These are phyloP conservation scores for Malurus elegans DNA, from an alignment of 2,113 vertebrate species.

Conservation along the genomic window DNA sequence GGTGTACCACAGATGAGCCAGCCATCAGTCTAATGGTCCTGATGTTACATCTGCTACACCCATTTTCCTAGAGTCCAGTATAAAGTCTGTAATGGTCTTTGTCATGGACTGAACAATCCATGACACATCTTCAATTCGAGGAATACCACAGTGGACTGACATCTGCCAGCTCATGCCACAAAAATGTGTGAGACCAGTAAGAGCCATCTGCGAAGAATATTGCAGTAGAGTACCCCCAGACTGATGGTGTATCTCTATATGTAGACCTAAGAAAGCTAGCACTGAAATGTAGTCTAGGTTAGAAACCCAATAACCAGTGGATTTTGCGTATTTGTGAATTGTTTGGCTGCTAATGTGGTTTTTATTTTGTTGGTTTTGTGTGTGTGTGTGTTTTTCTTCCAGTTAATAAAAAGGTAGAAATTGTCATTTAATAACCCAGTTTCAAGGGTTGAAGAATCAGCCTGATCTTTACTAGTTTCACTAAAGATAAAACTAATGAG, in stretches of 20 bases:
- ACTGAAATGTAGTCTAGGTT: not conserved
- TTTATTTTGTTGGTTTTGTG: not conserved
- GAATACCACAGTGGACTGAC: not conserved
- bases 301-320: not conserved
- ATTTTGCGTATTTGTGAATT: not conserved
- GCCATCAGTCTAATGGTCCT: not conserved
- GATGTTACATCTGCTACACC: not conserved
- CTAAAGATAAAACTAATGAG: not conserved
- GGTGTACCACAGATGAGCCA: not conserved
- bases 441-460: not conserved
- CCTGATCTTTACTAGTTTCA: not conserved
- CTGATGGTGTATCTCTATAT: not conserved
- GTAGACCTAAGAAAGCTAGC: not conserved
- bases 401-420: not conserved
- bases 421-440: not conserved
- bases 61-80: not conserved
- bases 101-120: not conserved
- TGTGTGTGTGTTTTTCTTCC: not conserved
- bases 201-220: not conserved
- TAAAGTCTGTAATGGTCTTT: not conserved
- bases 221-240: not conserved
- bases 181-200: not conserved
- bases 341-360: not conserved
- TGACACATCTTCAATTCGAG: not conserved
- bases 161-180: not conserved